Base-by-base conservation (phyloP, 1,140 invertebrate genomes). In the Brachionus koreanus region DNA sequence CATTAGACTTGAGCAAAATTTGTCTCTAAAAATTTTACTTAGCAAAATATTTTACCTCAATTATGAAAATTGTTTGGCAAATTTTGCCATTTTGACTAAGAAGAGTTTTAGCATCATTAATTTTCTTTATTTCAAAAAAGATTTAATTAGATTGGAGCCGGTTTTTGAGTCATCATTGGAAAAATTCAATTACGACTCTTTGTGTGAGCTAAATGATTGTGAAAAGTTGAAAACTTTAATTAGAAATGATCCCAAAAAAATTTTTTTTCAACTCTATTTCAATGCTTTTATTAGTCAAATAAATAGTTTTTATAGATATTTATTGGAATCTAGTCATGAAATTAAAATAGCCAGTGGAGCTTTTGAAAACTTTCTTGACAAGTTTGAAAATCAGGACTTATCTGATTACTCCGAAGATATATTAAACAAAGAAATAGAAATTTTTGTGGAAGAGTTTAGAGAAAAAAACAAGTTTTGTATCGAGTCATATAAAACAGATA, bases 31-130 rank as follows among this genome's bases (percentile, higher is more conserved):
- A 65, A 65, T 79, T 65, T 42, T 79, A 19, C 12, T 79, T 9
- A 79, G 76, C 37, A 79, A 79, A 65, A 79, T 79, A 13, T 79
- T 61, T 16, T 79, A 79, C 57, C 49, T 79, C 10, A 79, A 79
- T 35, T 65, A 79, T 35, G 76, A 79, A 16, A 61, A 39, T 29
- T 61, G 6, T 13, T 57, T 79, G 76, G 76, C 76, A 29, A 61
- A 13, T 42, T 79, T 79, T 35, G 13, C 16, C 10, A 33, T n/a
- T 23, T 79, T 79, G 29, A 79, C 76, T 4, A 79, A 37, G 33
- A 57, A 39, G 12, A 37, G 46, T 19, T 57, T 79, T 23, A 23
- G 23, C n/a, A 19, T 39, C 2, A 79, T 79, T 9, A 57, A 61
- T 65, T 79, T 10, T 79, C 6, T 79, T 2, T 65, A 65, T 61